phyloP scores from a whole-genome alignment of 2,113 vertebrate genomes.

The Anser brachyrhynchus region DNA sequence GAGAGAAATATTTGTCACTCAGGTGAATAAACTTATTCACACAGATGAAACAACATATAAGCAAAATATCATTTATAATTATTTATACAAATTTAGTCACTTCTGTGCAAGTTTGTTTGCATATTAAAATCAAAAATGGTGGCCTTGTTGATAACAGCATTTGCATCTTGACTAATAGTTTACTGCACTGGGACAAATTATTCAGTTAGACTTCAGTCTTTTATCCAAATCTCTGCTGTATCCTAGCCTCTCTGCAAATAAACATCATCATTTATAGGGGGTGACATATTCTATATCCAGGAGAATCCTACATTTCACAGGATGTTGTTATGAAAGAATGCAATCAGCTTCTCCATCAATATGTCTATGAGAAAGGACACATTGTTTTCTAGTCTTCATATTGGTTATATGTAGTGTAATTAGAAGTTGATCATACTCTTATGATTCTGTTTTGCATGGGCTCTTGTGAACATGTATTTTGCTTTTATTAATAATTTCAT shows the following conservation, averaged over 20 bases:
- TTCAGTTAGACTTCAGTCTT: neutral
- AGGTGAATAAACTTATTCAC: neutral
- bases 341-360: neutral
- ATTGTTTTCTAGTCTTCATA: neutral
- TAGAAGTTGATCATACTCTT: neutral
- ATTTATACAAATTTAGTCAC: too few species aligned
- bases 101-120: neutral
- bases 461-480: neutral
- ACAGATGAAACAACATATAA: rapidly evolving
- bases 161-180: neutral
- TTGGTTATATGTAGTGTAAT: neutral
- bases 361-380: rapidly evolving
- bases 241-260: neutral
- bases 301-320: neutral
- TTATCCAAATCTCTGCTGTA: neutral
- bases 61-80: neutral
- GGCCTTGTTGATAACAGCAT: neutral
- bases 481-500: neutral
- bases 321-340: neutral
- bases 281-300: neutral
- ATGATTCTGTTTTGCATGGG: neutral
- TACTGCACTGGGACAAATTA: neutral
- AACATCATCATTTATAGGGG: neutral
- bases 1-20: neutral
- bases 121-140: neutral